phyloP scores from a whole-genome alignment of 2,113 vertebrate genomes.

The Semnopithecus entellus region DNA sequence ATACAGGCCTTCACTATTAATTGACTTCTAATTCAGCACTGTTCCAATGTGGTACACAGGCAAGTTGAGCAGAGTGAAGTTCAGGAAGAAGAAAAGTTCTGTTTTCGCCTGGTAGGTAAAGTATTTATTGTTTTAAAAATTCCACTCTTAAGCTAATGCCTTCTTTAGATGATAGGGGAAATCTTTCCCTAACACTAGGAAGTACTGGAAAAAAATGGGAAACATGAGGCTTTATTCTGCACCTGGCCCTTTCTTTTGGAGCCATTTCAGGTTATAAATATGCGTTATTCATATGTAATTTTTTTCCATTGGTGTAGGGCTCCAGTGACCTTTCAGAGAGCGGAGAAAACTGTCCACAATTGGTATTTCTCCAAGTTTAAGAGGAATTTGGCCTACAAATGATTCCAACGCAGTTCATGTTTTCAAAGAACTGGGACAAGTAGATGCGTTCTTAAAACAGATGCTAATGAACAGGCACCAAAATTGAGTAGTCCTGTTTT shows the following conservation, averaged over 20 bases:
- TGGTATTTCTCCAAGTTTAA: slow-evolving; percentile 30
- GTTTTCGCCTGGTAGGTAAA: background rate
- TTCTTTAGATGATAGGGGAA: background rate
- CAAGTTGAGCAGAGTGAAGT: background rate
- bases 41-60: background rate
- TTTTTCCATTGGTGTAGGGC: background rate
- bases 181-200: background rate
- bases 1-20: background rate
- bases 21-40: background rate
- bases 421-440: background rate
- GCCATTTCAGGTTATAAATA: slow-evolving; percentile 3
- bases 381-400: background rate
- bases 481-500: background rate
- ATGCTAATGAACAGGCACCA: background rate
- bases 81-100: background rate
- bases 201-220: background rate
- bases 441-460: background rate
- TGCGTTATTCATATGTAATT: background rate
- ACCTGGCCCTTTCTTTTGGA: background rate
- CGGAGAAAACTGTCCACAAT: background rate
- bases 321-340: background rate
- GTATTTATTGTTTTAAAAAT: background rate
- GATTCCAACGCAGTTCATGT: background rate
- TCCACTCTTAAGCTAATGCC: background rate
- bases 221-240: background rate